A percentile compares a stretch with the other conserved stretches of the same genome.
Conservation (phyloP, 2,113 vertebrate species). For the Cisticola juncidis region DNA sequence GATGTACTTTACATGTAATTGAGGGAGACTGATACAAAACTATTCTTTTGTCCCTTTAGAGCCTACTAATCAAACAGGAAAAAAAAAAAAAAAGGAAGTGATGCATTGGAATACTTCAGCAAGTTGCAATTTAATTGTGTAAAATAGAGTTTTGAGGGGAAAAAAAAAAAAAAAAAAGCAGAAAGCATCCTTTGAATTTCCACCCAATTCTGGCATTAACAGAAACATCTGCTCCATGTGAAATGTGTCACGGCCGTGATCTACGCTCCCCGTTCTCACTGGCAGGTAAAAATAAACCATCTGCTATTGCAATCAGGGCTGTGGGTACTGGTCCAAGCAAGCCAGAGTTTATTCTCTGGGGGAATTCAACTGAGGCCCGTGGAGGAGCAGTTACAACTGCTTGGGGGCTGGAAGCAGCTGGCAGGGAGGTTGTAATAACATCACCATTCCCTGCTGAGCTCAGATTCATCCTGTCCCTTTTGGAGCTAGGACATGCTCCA, state of each 20-base stretch:
- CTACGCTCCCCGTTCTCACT: neutral
- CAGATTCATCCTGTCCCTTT: neutral
- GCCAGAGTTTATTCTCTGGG: neutral
- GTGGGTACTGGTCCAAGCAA: neutral
- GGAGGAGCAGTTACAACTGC: neutral
- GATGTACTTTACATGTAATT: constrained; percentile 62
- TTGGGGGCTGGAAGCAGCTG: constrained; percentile 14
- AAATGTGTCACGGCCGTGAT: neutral
- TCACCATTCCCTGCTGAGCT: neutral
- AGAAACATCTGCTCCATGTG: constrained; percentile 22
- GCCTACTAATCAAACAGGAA: neutral
- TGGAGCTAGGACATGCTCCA: rapidly evolving
- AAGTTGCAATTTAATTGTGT: constrained; percentile 33
- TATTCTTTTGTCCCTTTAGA: constrained; percentile 41
- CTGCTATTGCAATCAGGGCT: neutral
- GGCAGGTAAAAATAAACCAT: constrained; percentile 51
- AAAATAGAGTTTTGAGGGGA: neutral
- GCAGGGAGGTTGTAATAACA: neutral
- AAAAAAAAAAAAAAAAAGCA: neutral
- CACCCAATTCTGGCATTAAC: constrained; percentile 22
- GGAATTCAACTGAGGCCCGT: neutral
- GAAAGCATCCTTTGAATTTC: constrained; percentile 24
- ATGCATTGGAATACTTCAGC: constrained; percentile 28
- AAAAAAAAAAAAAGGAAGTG: neutral
- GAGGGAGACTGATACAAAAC: constrained; percentile 48